Base-by-base conservation (phyloP, 2,797 vertebrate species). In the Scolopax rusticola region DNA sequence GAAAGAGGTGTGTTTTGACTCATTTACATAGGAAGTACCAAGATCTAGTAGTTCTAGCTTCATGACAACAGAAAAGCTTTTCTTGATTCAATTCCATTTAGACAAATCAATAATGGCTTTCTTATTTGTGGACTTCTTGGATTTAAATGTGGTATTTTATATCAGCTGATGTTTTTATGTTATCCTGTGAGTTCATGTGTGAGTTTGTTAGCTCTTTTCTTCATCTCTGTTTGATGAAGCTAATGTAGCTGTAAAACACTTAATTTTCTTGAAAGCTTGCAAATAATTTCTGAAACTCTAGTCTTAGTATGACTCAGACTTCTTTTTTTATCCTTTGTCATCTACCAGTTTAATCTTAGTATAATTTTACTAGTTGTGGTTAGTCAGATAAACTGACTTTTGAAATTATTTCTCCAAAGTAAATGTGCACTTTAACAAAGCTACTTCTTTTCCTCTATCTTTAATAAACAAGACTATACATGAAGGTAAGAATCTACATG, bases 21-120 rank as follows among this genome's bases (percentile, higher is more conserved):
- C 6, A 1, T 2, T 73, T 17, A 2, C 2, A 2, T 5, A 30
- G 36, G 15, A 68, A 65, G 5, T 41, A 38, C 9, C 11, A 67
- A 32, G 15, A 30, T 28, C 2, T 1, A 32, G 3, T 12, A 1
- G 7, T 71, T 48, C 2, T 9, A 11, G 23, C 36, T 67, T 82
- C 0, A 2, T 64, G 8, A 40, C 18, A 67, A 27, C 9, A 28
- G 8, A 84, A 54, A n/a, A 64, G 23, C 16, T 68, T 47, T 86
- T 45, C 30, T 83, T 36, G 12, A 11, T 63, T 77, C 41, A 43
- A 40, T 41, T 63, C 4, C 9, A 36, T 48, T 21, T 32, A 33
- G 60, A 9, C 4, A 21, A 40, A 40, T 25, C 10, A 32, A 6
- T 38, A 71, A 28, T 33, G 8, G 1, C n/a, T 59, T 81, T 25